phyloP scores from a whole-genome alignment of 2,113 vertebrate genomes.

The Ancistrus triradiatus region DNA sequence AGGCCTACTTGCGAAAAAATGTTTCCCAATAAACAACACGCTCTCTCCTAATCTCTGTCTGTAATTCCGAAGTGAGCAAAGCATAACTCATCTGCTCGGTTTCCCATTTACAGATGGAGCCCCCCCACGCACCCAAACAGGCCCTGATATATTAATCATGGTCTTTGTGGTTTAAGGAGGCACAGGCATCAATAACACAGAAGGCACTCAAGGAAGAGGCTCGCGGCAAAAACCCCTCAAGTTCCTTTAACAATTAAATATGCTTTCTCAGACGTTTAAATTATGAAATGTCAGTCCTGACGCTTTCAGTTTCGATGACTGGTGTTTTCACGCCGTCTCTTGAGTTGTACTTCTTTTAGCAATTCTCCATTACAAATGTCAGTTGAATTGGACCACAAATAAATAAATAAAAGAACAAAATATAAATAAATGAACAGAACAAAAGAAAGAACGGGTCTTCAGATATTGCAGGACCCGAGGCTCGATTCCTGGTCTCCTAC shows the following conservation, averaged over 20 bases:
- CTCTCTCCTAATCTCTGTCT: not conserved
- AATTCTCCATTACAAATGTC: no score
- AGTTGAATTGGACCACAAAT: no score
- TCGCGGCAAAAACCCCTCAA: slow-evolving; percentile 1
- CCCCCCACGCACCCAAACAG: no score
- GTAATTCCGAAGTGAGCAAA: slow-evolving; percentile 7
- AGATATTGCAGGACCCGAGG: no score
- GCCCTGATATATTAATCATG: slow-evolving; percentile 35
- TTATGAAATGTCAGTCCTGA: not conserved
- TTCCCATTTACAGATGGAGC: slow-evolving; percentile 6
- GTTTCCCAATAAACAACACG: no score
- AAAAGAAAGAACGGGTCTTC: no score
- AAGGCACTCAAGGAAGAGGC: not conserved
- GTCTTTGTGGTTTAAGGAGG: slow-evolving; percentile 17
- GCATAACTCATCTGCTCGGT: not conserved
- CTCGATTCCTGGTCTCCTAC: no score
- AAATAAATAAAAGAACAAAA: no score
- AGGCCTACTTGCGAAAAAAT: not conserved
- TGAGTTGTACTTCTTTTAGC: not conserved
- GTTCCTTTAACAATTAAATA: not conserved
- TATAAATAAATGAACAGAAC: no score
- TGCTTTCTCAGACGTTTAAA: not conserved
- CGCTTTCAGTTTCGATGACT: not conserved
- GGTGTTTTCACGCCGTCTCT: not conserved
- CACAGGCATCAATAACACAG: slow-evolving; percentile 23